Base-by-base conservation (phyloP, 2,113 vertebrate species). In the Eptatretus burgeri region DNA sequence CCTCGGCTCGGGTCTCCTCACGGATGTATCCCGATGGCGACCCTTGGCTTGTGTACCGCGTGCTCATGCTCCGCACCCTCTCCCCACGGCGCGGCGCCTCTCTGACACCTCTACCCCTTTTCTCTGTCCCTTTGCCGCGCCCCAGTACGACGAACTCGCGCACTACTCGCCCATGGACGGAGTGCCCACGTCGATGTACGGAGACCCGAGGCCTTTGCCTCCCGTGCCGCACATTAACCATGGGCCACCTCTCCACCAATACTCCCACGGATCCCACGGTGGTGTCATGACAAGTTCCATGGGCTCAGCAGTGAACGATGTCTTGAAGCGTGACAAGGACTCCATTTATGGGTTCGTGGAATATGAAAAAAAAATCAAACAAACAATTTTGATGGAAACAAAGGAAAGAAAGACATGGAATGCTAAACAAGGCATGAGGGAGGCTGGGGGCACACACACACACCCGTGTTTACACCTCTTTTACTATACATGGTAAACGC, bases 141-240 rank as follows among this genome's bases (percentile, higher is more conserved):
- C 14, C 11, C 78, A 96, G 88, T 95, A 95, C 91, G 91, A 96
- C 88, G 91, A 96, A 78, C 81, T 95, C 78, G n/a, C 56, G 56
- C 91, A 96, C 74, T 96, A 96, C 80, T 88, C 85, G 78, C 86
- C 84, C 74, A 96, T 96, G 91, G 91, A 95, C 76, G 88, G 85
- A 76, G 85, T 93, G 70, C 82, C 88, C 69, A 82, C 85, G 70
- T 91, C 88, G 69, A 96, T 96, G 91, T 96, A 95, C 79, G 91
- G 86, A 76, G 86, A 86, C 76, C 91, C 91, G 70, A 83, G 88
- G 75, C 91, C 91, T 79, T 88, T 94, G 67, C 88, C 88, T 51
- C 91, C 88, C 71, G 87, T 96, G 74, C 88, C 93, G 78, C 91
- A 96, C 76, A 79, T 96, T 76, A 96, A 94, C 78, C 91, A 96